A percentile compares a stretch with the other conserved stretches of the same genome.
These are phyloP conservation scores for Sturnira hondurensis DNA, from an alignment of 2,113 vertebrate genomes.

Conservation along the genomic window DNA sequence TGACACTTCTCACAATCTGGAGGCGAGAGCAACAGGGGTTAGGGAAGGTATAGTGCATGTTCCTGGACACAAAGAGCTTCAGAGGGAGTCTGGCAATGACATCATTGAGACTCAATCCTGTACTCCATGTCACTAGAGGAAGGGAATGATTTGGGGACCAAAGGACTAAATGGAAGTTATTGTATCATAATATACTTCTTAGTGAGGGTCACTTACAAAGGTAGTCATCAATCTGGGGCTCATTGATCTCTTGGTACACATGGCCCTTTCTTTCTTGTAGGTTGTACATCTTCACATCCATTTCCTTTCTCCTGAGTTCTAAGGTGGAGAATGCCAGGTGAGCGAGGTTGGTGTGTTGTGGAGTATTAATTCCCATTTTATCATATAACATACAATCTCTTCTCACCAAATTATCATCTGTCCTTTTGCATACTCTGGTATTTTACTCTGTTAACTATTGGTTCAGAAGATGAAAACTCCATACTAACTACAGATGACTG, in stretches of 20 bases:
- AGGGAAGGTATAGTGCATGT: background rate
- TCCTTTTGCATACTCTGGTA: background rate
- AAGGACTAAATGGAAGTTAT: background rate
- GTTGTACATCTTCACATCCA: slow-evolving; percentile 10
- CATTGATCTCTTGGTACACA: slow-evolving; percentile 57
- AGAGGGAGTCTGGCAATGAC: background rate
- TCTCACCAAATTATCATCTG: background rate
- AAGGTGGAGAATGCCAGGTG: background rate
- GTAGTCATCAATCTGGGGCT: slow-evolving; percentile 72
- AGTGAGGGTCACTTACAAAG: slow-evolving; percentile 61
- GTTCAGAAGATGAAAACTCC: background rate
- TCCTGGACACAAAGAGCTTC: background rate
- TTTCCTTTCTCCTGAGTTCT: slow-evolving; percentile 7
- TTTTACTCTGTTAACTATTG: background rate
- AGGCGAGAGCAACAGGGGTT: background rate
- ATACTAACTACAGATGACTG: background rate
- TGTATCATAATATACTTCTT: background rate
- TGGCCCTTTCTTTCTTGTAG: slow-evolving; percentile 50
- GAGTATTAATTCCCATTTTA: background rate
- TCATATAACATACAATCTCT: background rate
- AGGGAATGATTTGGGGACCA: background rate
- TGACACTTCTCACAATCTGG: slow-evolving; percentile 86
- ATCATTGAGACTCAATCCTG: background rate
- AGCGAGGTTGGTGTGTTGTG: background rate
- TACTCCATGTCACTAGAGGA: background rate